Percentiles rank a stretch among this genome's conserved stretches.
Evolutionary conservation across 2,797 vertebrate genomes (phyloP).

Genomic region (Manis javanica): DNA sequence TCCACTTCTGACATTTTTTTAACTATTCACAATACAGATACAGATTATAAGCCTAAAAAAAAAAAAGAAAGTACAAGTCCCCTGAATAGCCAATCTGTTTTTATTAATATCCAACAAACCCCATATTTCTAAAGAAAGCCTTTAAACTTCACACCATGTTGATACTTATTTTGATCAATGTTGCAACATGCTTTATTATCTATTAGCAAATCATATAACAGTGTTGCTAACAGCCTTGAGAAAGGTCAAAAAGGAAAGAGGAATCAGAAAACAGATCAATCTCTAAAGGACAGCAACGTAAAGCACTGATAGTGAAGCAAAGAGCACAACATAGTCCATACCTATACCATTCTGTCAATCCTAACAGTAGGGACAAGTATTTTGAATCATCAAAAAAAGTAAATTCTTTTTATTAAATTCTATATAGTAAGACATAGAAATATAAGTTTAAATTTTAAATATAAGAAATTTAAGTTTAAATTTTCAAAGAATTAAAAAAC

Average conservation of each 20-base stretch:
- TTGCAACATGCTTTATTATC: neutral
- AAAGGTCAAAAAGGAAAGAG: neutral
- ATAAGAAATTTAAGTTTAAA: neutral
- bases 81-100: neutral
- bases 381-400: neutral
- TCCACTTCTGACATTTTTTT: neutral
- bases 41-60: neutral
- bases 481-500: constrained; percentile 4
- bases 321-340: neutral
- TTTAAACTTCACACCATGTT: constrained; percentile 8
- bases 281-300: neutral
- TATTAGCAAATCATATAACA: constrained; percentile 9
- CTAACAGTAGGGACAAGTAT: neutral
- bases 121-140: neutral
- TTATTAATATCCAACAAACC: neutral
- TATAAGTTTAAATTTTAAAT: constrained; percentile 1
- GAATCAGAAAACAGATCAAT: neutral
- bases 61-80: neutral
- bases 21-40: constrained; percentile 37
- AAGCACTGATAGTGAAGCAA: neutral
- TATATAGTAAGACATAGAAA: constrained; percentile 52
- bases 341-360: neutral
- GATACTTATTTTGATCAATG: constrained; percentile 9
- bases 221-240: neutral
- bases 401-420: constrained; percentile 12